These are phyloP conservation scores for Andrena hattorfiana DNA, from an alignment of 2,888 invertebrate species.

Conservation along the genomic window DNA sequence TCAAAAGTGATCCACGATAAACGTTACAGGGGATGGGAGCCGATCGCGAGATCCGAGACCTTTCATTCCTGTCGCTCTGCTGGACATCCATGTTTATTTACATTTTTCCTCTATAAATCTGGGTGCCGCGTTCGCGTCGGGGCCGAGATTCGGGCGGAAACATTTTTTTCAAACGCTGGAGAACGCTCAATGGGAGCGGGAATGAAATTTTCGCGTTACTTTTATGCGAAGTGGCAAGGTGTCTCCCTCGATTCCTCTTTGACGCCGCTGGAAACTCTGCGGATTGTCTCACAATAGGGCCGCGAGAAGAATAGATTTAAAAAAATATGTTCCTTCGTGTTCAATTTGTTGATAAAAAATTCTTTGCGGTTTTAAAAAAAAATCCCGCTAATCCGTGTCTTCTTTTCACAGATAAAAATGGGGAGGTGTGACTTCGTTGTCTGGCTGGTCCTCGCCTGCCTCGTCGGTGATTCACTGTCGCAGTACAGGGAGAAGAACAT, in stretches of 20 bases:
- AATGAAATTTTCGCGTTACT: background rate
- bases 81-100: slow-evolving; percentile 6
- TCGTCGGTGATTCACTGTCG: slow-evolving; percentile 67
- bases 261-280: no score
- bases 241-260: no score
- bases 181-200: background rate
- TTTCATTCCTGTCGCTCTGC: background rate
- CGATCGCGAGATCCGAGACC: background rate
- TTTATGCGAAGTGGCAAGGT: no score
- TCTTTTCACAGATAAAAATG: slow-evolving; percentile 70
- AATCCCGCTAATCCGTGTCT: slow-evolving; percentile 4
- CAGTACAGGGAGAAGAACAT: slow-evolving; percentile 79
- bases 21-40: slow-evolving; percentile 19
- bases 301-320: background rate
- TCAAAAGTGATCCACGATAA: slow-evolving; percentile 34
- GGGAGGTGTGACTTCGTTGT: slow-evolving; percentile 64
- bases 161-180: background rate
- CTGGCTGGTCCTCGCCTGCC: slow-evolving; percentile 70
- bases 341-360: no score
- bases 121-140: no score
- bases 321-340: no score
- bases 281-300: no score
- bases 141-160: background rate
- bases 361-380: background rate
- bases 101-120: background rate